phyloP scores from a whole-genome alignment of 2,888 invertebrate genomes.

The Drosophila melanosoma region DNA sequence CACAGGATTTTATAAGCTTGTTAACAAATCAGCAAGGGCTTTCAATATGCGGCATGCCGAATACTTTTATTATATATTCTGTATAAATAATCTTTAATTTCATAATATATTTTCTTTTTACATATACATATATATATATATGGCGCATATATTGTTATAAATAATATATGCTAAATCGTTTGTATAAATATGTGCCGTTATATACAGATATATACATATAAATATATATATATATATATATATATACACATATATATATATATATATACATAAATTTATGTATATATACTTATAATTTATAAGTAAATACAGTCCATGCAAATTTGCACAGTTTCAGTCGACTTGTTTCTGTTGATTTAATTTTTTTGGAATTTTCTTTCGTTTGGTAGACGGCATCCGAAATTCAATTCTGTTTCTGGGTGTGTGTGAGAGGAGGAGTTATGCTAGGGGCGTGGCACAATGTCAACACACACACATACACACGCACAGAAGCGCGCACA shows the following conservation, averaged over 20 bases:
- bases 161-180: conserved; percentile 1
- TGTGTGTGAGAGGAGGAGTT: neutral
- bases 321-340: conserved; percentile 67
- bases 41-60: conserved; percentile 23
- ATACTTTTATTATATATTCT: neutral
- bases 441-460: conserved; percentile 29
- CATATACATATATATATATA: conserved; percentile 21
- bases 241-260: conserved; percentile 8
- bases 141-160: conserved; percentile 18
- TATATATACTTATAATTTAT: conserved; percentile 27
- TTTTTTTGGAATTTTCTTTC: conserved; percentile 55
- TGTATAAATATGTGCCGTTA: conserved; percentile 11
- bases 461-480: conserved; percentile 46
- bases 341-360: conserved; percentile 46
- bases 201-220: conserved; percentile 23
- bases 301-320: conserved; percentile 52
- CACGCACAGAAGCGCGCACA: conserved; percentile 24
- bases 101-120: conserved; percentile 16
- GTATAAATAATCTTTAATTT: conserved; percentile 13
- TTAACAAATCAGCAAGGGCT: conserved; percentile 7
- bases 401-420: conserved; percentile 29
- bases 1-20: neutral
- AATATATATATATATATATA: conserved; percentile 19
- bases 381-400: conserved; percentile 57
- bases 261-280: conserved; percentile 12